Evolutionary conservation across 2,888 invertebrate species (phyloP).

Genomic region (Thymelicus acteon): DNA sequence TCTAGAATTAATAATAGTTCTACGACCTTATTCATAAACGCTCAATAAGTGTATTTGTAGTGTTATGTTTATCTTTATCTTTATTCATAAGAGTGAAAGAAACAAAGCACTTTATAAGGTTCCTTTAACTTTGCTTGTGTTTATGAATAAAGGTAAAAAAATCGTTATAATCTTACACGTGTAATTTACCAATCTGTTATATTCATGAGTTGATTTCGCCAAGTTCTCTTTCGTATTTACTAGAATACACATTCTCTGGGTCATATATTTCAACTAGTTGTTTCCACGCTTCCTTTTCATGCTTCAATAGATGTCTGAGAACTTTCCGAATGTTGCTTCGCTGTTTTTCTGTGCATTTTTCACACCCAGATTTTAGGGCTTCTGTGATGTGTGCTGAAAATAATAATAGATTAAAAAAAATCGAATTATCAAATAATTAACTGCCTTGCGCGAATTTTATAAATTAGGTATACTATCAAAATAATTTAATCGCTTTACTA

Average conservation of each 20-base stretch:
- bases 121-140: too few species aligned
- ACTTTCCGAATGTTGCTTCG: slow-evolving; percentile 65
- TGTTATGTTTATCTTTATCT: too few species aligned
- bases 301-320: slow-evolving; percentile 65
- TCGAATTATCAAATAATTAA: too few species aligned
- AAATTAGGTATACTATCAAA: too few species aligned
- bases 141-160: too few species aligned
- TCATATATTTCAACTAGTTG: slow-evolving; percentile 72
- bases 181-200: background rate
- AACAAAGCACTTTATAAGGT: too few species aligned
- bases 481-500: too few species aligned
- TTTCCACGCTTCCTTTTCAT: slow-evolving; percentile 66
- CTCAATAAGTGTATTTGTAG: too few species aligned
- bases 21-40: too few species aligned
- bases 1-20: too few species aligned
- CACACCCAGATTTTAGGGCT: slow-evolving; percentile 71
- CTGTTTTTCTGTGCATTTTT: slow-evolving; percentile 66
- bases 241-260: slow-evolving; percentile 61
- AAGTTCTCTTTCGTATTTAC: slow-evolving; percentile 69
- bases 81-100: too few species aligned
- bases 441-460: too few species aligned
- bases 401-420: background rate
- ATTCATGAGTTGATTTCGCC: slow-evolving; percentile 21
- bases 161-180: background rate
- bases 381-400: slow-evolving; percentile 71